Evolutionary conservation across 2,113 vertebrate species (phyloP), one percentile per base, ranked within the genome.

Genomic region (Ahaetulla prasina): DNA sequence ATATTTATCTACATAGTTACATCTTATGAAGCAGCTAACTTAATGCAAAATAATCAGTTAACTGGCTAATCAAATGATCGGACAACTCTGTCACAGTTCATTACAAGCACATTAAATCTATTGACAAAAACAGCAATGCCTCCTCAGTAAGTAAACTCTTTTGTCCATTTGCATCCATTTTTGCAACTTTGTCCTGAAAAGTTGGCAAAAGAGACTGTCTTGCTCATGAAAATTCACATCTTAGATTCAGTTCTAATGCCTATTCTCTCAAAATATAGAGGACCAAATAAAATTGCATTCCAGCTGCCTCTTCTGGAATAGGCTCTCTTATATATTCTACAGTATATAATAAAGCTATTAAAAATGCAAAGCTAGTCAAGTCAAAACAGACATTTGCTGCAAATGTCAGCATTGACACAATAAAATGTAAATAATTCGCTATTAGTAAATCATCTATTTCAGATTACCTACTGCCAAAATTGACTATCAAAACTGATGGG

Each of bases 301-400:
- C 91, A 55, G 80, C 95, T 96, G 96, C 95, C 96, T 94, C 96
- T 97, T n/a, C 92, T 96, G 96, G 96, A 89, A 63, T 60, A 89
- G 88, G 50, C 8, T 54, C 2, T 10, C 0, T 0, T 30, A 87
- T 9, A 43, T 53, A 53, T 53, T 53, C 55, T 63, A 63, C 60
- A 63, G 30, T 27, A 30, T 85, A n/a, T 90, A 90, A 54, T 91
- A 91, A 49, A 52, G 88, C 35, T 27, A 30, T 20, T 0, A 0
- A 1, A 63, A 18, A 20, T 85, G 0, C 8, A 87, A 93, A 92
- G 6, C 4, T 8, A 93, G 90, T 93, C 2, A 89, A 35, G 92
- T 88, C 1, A 1, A n/a, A 7, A 53, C 23, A 93, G 22, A 55
- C n/a, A n/a, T 85, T 90, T 10, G 89, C 92, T 87, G 50, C 50